Conservation (phyloP, 2,797 vertebrate species). For the Pseudochaenichthys georgianus region DNA sequence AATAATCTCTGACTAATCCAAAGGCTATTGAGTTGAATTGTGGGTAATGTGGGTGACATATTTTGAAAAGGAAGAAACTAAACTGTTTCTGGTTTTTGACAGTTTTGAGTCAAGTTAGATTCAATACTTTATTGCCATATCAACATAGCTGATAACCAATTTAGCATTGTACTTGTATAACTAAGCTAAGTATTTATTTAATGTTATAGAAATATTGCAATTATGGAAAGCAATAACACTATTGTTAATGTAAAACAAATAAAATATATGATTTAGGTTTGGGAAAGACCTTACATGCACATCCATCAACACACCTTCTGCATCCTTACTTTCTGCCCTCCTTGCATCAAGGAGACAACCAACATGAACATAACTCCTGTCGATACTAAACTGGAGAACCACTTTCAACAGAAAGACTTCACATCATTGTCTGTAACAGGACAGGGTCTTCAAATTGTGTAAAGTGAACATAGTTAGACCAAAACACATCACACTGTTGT, state of each 20-base stretch:
- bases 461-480: neutral
- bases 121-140: no score
- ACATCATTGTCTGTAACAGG: neutral
- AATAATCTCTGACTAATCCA: neutral
- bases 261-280: no score
- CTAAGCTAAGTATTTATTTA: neutral
- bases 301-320: no score
- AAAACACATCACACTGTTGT: neutral
- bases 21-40: neutral
- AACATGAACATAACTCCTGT: neutral
- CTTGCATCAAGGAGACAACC: neutral
- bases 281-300: no score
- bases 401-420: neutral
- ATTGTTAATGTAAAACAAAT: no score
- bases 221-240: no score
- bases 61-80: no score
- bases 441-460: neutral
- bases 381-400: neutral
- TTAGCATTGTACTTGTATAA: no score
- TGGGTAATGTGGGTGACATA: neutral
- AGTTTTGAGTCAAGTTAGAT: no score
- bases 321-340: no score
- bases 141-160: no score
- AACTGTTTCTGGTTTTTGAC: no score
- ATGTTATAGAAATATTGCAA: neutral